Evolutionary conservation across 2,113 vertebrate genomes (phyloP).

Genomic region (Phrynosoma blainvillii): DNA sequence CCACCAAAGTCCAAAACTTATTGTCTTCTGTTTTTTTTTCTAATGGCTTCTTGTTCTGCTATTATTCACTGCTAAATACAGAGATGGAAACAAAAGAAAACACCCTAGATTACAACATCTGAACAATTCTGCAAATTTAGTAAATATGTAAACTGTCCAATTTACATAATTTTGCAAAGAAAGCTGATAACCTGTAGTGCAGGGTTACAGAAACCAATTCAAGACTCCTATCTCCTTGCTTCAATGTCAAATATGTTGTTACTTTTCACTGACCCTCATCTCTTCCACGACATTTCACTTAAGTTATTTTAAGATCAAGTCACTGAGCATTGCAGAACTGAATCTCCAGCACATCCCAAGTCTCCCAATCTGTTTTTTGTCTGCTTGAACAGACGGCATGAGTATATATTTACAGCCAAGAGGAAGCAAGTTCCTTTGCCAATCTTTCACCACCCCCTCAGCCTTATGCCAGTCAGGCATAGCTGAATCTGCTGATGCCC

Average conservation of each 20-base stretch:
- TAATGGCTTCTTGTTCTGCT: not conserved
- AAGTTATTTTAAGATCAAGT: not conserved
- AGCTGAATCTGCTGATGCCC: not conserved
- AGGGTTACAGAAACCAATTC: not conserved
- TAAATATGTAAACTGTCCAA: not conserved
- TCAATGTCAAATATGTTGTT: not conserved
- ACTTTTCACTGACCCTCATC: not conserved
- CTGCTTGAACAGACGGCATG: slow-evolving; percentile 29
- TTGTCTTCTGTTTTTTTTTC: not conserved
- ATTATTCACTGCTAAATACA: not conserved
- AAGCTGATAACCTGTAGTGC: not conserved
- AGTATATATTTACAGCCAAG: slow-evolving; percentile 30
- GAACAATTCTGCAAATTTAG: slow-evolving; percentile 3
- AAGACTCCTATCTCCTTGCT: not conserved
- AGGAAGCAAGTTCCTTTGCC: slow-evolving; percentile 31
- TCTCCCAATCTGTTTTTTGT: slow-evolving; percentile 24
- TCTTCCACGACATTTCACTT: not conserved
- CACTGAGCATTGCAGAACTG: slow-evolving; percentile 6
- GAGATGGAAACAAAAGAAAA: no score
- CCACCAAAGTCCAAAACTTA: not conserved
- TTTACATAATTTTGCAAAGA: not conserved
- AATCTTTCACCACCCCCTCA: slow-evolving; percentile 20
- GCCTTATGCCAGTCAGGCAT: slow-evolving; percentile 16
- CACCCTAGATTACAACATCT: not conserved
- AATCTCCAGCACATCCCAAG: slow-evolving; percentile 1